phyloP scores from a whole-genome alignment of 2,113 vertebrate species.

The Melospiza georgiana region DNA sequence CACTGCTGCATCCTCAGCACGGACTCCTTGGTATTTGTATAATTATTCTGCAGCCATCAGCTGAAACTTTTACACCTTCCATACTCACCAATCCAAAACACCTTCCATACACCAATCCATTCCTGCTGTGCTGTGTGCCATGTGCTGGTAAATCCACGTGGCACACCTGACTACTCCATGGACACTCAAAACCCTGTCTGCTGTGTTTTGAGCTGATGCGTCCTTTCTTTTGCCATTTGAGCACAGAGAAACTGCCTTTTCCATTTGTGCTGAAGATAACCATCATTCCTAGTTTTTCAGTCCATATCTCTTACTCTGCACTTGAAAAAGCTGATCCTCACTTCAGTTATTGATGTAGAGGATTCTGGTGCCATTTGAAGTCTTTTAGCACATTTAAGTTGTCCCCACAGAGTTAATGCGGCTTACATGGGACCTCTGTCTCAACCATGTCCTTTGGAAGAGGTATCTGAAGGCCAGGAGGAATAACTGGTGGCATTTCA shows the following conservation, averaged over 20 bases:
- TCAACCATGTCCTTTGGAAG: not conserved
- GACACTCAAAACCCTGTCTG: not conserved
- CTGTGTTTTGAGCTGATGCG: not conserved
- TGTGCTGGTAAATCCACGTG: accelerated
- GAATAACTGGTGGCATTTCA: not conserved
- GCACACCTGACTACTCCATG: not conserved
- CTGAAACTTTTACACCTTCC: not conserved
- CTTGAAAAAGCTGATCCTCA: not conserved
- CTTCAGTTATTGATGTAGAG: not conserved
- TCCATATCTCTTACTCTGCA: not conserved
- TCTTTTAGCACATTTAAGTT: not conserved
- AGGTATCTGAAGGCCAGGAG: not conserved
- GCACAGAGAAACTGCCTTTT: not conserved
- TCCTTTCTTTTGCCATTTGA: not conserved
- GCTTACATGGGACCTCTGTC: not conserved
- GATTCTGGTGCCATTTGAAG: not conserved
- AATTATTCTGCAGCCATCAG: not conserved
- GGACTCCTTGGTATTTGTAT: not conserved
- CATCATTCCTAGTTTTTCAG: not conserved
- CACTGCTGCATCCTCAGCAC: not conserved
- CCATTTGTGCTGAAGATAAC: not conserved
- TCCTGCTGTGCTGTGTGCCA: not conserved
- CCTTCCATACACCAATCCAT: not conserved
- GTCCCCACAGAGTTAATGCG: not conserved
- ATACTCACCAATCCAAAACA: not conserved